Evolutionary conservation across 2,797 vertebrate genomes (phyloP).

Genomic region (Acanthopagrus latus): DNA sequence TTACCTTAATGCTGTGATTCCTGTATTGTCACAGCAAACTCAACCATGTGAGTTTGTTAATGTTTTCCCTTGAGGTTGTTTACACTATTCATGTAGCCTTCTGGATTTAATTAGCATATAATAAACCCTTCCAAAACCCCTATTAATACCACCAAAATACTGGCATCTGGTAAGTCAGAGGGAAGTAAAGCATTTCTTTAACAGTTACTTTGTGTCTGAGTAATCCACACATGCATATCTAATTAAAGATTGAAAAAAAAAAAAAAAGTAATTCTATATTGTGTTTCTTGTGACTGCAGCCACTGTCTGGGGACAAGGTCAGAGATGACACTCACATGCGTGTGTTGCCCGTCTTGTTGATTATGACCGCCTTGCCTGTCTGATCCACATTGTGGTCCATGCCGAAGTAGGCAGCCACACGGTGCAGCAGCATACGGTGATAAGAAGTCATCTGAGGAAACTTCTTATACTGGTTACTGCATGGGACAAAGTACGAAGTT

Average conservation of each 20-base stretch:
- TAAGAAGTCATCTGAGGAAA: constrained; percentile 99
- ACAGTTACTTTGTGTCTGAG: background rate
- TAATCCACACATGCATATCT: background rate
- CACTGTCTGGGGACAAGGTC: background rate
- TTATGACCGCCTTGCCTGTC: constrained; percentile 98
- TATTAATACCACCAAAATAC: background rate
- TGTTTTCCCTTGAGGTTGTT: background rate
- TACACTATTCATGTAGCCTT: background rate
- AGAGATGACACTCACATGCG: constrained; percentile 89
- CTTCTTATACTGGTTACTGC: constrained; percentile 99
- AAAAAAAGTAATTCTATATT: background rate
- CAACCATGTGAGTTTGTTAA: background rate
- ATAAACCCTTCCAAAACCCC: background rate
- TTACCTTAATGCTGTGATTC: background rate
- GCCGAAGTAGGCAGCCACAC: constrained; percentile 98
- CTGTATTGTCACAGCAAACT: background rate
- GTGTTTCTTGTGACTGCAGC: background rate
- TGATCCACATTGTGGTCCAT: constrained; percentile 99
- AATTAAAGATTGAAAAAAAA: background rate
- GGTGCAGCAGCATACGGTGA: constrained; percentile 98
- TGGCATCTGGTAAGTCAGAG: background rate
- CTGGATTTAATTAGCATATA: constrained; percentile 4
- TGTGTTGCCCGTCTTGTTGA: constrained; percentile 99
- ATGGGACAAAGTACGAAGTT: constrained; percentile 8
- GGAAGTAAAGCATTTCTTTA: background rate